Evolutionary conservation across 2,888 invertebrate genomes (phyloP).

Genomic region (Tenthredo mesomela): DNA sequence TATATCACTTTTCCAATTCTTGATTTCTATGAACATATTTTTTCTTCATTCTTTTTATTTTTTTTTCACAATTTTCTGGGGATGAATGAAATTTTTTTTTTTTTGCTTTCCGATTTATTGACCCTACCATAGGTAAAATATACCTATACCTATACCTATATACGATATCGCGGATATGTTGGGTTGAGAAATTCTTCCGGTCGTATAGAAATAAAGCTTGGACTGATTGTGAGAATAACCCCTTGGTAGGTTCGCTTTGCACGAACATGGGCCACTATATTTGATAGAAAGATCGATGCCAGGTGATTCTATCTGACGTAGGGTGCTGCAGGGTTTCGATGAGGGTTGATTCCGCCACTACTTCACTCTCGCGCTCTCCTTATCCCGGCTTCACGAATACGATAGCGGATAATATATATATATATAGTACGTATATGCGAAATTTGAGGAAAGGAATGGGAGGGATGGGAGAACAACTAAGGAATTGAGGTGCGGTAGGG

Average conservation of each 20-base stretch:
- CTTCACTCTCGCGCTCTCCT: not conserved
- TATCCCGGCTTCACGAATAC: not conserved
- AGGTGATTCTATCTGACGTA: constrained; percentile 46
- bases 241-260: not conserved
- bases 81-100: not conserved
- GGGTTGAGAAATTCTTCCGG: not conserved
- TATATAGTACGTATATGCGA: not conserved
- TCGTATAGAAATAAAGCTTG: not conserved
- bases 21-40: no score
- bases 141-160: no score
- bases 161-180: not conserved
- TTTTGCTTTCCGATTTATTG: not conserved
- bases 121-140: not conserved
- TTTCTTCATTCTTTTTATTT: no score
- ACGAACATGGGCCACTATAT: not conserved
- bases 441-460: not conserved
- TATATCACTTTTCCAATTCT: no score
- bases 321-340: constrained; percentile 29
- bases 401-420: not conserved
- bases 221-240: not conserved
- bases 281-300: constrained; percentile 49
- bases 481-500: not conserved
- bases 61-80: no score
- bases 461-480: not conserved
- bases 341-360: constrained; percentile 37